These are phyloP conservation scores for Takifugu ocellatus DNA, from an alignment of 2,797 vertebrate species.

Conservation along the genomic window DNA sequence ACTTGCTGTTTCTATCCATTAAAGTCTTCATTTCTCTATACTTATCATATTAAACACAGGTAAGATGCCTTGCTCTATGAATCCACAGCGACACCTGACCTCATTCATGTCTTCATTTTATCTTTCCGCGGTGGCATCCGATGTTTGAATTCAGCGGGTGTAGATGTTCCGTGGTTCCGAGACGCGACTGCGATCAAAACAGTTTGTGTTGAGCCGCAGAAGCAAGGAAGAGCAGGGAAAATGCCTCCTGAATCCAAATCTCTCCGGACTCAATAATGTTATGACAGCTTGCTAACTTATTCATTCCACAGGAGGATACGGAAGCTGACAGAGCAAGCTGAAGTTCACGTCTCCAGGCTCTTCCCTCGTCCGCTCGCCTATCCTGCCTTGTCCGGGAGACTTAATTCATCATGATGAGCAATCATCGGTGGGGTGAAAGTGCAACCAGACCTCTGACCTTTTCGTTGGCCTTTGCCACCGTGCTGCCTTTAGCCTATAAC, in stretches of 20 bases:
- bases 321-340: conserved; percentile 55
- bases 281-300: conserved; percentile 64
- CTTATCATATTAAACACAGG: conserved; percentile 65
- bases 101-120: conserved; percentile 47
- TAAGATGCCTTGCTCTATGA: conserved; percentile 44
- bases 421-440: conserved; percentile 58
- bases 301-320: conserved; percentile 48
- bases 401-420: conserved; percentile 63
- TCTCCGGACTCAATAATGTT: conserved; percentile 52
- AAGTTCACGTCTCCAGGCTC: conserved; percentile 52
- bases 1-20: conserved; percentile 72
- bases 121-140: conserved; percentile 20
- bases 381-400: conserved; percentile 48
- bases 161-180: conserved; percentile 23
- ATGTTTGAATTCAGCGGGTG: conserved; percentile 33
- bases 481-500: conserved; percentile 56
- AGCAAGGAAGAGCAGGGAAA: conserved; percentile 20
- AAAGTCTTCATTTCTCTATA: conserved; percentile 63
- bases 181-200: too few relatives aligned
- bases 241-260: conserved; percentile 40
- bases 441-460: conserved; percentile 50
- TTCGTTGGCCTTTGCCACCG: conserved; percentile 37
- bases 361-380: conserved; percentile 46
- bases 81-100: conserved; percentile 57
- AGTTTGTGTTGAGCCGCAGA: background rate